These are phyloP conservation scores for Agrotis clavis DNA, from an alignment of 2,888 invertebrate species.

Conservation along the genomic window DNA sequence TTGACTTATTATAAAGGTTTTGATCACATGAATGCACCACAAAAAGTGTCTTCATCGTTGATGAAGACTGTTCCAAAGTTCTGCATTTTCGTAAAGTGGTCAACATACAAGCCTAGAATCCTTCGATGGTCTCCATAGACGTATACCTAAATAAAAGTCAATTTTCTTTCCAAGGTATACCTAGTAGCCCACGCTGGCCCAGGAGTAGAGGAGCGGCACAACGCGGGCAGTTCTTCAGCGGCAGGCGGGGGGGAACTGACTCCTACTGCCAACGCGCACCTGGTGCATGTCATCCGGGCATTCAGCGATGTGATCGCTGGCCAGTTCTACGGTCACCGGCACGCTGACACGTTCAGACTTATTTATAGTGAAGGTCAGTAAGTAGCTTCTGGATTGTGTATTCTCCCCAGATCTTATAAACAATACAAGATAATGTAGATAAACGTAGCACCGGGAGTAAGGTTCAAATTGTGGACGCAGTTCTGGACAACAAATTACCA, in stretches of 20 bases:
- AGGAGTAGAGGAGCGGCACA: conserved; percentile 96
- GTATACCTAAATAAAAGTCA: background rate
- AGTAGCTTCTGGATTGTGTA: conserved; percentile 70
- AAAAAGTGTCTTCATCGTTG: background rate
- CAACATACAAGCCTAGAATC: too few relatives aligned
- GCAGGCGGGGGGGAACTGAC: conserved; percentile 92
- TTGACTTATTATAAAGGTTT: too few relatives aligned
- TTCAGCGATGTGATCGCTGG: conserved; percentile 96
- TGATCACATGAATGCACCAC: too few relatives aligned
- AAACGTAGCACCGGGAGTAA: too few relatives aligned
- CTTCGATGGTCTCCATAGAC: background rate
- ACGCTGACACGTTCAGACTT: conserved; percentile 97
- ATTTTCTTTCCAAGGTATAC: conserved; percentile 92
- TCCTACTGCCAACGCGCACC: conserved; percentile 93
- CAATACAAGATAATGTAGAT: too few relatives aligned
- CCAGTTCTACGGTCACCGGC: conserved; percentile 98
- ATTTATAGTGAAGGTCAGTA: conserved; percentile 94
- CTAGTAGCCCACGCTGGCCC: conserved; percentile 97
- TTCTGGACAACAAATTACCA: too few relatives aligned
- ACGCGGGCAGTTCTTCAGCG: conserved; percentile 92
- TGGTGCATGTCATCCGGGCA: conserved; percentile 94
- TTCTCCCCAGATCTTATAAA: too few relatives aligned
- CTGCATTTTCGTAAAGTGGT: too few relatives aligned
- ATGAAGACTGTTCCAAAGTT: background rate
- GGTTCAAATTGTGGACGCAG: too few relatives aligned